Evolutionary conservation across 2,113 vertebrate genomes (phyloP).

Genomic region (Bufo bufo): DNA sequence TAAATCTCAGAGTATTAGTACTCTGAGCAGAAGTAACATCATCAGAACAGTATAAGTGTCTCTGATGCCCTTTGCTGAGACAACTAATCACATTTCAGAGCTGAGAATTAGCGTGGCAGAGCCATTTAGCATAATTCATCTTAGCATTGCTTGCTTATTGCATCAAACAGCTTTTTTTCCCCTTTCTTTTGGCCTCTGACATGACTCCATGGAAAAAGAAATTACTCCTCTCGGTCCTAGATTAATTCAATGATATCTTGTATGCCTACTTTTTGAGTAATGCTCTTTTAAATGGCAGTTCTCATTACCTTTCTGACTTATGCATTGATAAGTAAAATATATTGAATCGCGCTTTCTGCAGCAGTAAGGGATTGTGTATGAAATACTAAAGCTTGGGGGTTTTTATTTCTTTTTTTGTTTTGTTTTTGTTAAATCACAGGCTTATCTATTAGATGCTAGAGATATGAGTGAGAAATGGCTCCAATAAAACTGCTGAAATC

Average conservation of each 20-base stretch:
- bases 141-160: conserved; percentile 44
- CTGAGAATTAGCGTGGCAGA: background rate
- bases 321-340: conserved; percentile 58
- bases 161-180: conserved; percentile 38
- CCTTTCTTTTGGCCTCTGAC: conserved; percentile 51
- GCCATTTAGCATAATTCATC: conserved; percentile 41
- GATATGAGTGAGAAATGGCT: conserved; percentile 42
- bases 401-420: background rate
- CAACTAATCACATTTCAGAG: conserved; percentile 38
- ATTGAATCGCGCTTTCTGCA: conserved; percentile 39
- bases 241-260: conserved; percentile 55
- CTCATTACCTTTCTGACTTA: conserved; percentile 59
- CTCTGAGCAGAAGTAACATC: conserved; percentile 6
- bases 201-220: conserved; percentile 51
- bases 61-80: conserved; percentile 25
- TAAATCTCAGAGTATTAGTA: background rate
- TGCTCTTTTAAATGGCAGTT: conserved; percentile 59
- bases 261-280: conserved; percentile 55
- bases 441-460: conserved; percentile 50
- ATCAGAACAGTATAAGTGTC: conserved; percentile 20
- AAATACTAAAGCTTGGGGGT: conserved; percentile 37
- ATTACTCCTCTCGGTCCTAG: conserved; percentile 49
- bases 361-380: conserved; percentile 28
- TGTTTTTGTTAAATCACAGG: conserved; percentile 30
- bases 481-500: conserved; percentile 45